Evolutionary conservation across 2,888 invertebrate species (phyloP), one percentile per base, ranked within the genome.

Genomic region (Ormyrus rosae): DNA sequence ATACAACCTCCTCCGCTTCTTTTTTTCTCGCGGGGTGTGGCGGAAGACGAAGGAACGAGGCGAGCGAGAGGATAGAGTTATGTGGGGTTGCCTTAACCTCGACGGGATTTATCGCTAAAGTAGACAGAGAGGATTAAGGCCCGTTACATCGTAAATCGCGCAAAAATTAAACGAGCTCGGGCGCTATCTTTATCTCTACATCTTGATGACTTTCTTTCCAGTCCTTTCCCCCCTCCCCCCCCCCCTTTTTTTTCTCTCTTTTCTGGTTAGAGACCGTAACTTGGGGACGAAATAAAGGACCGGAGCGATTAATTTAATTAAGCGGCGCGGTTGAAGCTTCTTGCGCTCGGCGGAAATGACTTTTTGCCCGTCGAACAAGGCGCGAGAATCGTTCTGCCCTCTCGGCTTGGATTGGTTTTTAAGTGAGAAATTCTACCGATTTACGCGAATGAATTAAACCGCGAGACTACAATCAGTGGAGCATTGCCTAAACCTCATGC

Each of bases 131-230:
- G 73, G 69, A 79, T 79, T 74, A 68, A 68, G 58, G 51, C 13
- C 69, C 74, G 70, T 80, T 74, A 70, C 69, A 63, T 64, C 65
- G 74, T 80, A 74, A 74, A 69, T 69, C 58, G 63, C n/a, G 70
- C 19, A 74, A 80, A 80, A 74, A 70, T 79, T 74, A 51, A 74
- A 69, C 45, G 48, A 55, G 48, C 34, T 56, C 8, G 6, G 10
- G 11, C 19, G 10, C 13, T 64, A n/a, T 13, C 13, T 8, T 7
- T 63, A 51, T 71, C 50, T 51, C 55, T 34, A n/a, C 51, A 68
- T 75, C 58, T 61, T 34, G 34, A 50, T 63, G 6, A 13, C 55
- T 50, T 58, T 71, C 19, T 48, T 13, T 58, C 34, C 58, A 34
- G 50, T 67, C 19, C 51, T 60, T 51, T 19, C 19, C 1, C 19